phyloP scores from a whole-genome alignment of 2,113 vertebrate species.

The Antidorcas marsupialis region DNA sequence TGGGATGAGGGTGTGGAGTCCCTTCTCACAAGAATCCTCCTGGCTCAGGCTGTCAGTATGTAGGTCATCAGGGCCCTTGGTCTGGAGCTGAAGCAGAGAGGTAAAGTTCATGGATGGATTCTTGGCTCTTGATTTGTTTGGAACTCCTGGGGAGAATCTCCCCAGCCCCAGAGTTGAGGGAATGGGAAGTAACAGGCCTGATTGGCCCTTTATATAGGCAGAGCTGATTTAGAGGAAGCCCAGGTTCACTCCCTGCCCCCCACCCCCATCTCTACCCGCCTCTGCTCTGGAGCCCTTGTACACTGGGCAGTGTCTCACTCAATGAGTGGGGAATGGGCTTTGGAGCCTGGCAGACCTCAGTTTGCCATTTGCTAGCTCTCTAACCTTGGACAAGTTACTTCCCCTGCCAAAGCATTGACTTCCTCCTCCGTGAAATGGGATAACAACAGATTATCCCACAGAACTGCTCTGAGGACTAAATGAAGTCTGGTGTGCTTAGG shows the following conservation, averaged over 20 bases:
- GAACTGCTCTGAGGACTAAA: neutral
- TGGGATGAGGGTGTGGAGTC: neutral
- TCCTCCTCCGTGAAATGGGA: neutral
- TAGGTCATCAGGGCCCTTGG: neutral
- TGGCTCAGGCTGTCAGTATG: neutral
- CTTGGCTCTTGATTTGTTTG: neutral
- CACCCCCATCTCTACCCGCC: rapidly evolving
- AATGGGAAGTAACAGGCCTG: neutral
- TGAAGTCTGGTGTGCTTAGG: neutral
- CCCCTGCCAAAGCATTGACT: neutral
- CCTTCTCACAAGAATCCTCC: neutral
- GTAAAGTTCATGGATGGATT: neutral
- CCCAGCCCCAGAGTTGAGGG: neutral
- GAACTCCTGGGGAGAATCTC: neutral
- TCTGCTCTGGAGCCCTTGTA: too few species aligned
- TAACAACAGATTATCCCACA: neutral
- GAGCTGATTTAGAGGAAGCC: neutral
- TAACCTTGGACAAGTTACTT: neutral
- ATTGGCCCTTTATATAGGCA: neutral
- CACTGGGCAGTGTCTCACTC: neutral
- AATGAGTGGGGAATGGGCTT: neutral
- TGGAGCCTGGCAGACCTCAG: neutral
- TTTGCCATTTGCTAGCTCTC: neutral
- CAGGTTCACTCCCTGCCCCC: neutral
- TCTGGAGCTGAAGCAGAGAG: neutral